A percentile compares a stretch with the other conserved stretches of the same genome.
These are phyloP conservation scores for Axis porcinus DNA, from an alignment of 2,113 vertebrate species.

Conservation along the genomic window DNA sequence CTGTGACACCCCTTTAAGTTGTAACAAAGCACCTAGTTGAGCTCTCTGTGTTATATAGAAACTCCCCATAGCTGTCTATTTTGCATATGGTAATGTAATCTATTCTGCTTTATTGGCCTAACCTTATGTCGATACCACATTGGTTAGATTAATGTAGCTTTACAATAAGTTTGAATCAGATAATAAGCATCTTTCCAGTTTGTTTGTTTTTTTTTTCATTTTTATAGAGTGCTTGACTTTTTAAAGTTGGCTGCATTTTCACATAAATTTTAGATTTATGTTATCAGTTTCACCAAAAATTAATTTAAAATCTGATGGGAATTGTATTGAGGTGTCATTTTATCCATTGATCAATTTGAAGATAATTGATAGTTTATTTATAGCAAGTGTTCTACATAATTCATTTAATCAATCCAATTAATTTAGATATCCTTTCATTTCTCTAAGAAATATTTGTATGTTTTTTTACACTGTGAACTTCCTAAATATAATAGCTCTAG, in stretches of 20 bases:
- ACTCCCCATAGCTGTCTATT: background rate
- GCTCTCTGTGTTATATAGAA: background rate
- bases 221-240: background rate
- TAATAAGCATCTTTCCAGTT: too few species aligned
- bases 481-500: background rate
- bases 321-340: background rate
- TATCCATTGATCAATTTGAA: background rate
- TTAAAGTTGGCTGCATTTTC: background rate
- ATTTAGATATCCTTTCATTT: background rate
- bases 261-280: background rate
- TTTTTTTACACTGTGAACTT: background rate
- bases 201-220: background rate
- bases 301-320: background rate
- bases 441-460: background rate
- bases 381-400: background rate
- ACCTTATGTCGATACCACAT: background rate
- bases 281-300: background rate
- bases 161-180: background rate
- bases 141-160: background rate
- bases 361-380: background rate
- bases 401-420: background rate
- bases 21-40: background rate
- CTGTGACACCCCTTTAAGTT: background rate
- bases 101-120: background rate
- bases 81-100: background rate